These are phyloP conservation scores for Puntigrus tetrazona DNA, from an alignment of 2,113 vertebrate genomes.

Conservation along the genomic window DNA sequence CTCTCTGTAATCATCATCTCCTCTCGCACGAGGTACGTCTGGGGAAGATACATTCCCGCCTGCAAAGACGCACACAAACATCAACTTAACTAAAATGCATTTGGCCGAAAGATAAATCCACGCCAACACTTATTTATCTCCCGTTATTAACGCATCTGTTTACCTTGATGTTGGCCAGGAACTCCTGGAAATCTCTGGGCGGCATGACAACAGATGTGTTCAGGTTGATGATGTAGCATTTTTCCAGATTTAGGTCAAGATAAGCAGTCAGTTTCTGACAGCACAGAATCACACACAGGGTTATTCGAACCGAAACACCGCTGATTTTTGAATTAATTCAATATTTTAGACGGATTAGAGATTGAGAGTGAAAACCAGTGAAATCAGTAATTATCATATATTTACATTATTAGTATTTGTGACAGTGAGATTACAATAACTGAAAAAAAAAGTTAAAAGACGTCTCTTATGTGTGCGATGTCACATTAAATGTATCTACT, in stretches of 20 bases:
- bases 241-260: conserved; percentile 90
- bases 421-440: not conserved
- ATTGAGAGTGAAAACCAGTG: not conserved
- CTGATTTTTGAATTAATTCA: not conserved
- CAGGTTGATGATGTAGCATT: conserved; percentile 93
- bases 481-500: not conserved
- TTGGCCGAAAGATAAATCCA: not conserved
- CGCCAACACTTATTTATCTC: not conserved
- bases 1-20: conserved; percentile 96
- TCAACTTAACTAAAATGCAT: not conserved
- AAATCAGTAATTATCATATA: not conserved
- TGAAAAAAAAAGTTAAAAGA: not conserved
- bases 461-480: not conserved
- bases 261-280: conserved; percentile 89
- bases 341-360: not conserved
- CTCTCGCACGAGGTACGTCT: conserved; percentile 89
- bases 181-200: conserved; percentile 86
- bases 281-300: not conserved
- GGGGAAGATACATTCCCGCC: conserved; percentile 93
- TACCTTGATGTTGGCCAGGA: conserved; percentile 91
- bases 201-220: conserved; percentile 95
- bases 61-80: conserved; percentile 57
- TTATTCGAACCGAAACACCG: not conserved
- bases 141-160: not conserved
- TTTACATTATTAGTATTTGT: not conserved